Base-by-base conservation (phyloP, 2,888 invertebrate species). In the Cenopis cana region DNA sequence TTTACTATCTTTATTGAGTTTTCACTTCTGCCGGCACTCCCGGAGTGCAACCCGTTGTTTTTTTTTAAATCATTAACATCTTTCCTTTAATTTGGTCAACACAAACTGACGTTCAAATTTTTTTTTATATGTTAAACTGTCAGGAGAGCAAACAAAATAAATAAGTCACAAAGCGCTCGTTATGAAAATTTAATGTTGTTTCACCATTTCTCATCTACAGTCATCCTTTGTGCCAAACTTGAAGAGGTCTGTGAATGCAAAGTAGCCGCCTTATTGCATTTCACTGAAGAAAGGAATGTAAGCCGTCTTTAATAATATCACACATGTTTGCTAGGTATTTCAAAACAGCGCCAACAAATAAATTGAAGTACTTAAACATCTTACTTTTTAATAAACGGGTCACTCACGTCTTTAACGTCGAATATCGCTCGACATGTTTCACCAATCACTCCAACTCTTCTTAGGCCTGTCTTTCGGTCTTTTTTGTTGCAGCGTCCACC, bases 171-270 rank as follows among this genome's bases (percentile, higher is more conserved):
- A 71, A 46, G 41, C 38, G 54, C 52, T 61, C 67, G 67, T 71
- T 71, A 71, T 71, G 71, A 67, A 71, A 71, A 67, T 71, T 67
- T 67, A 55, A 66, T 66, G 71, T 71, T 67, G 54, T 66, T 54
- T 46, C 11, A 38, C 60, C 36, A 67, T 71, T 71, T 71, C 50
- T 67, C 66, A 71, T 61, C 66, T 60, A 36, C n/a, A 56, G 55
- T 71, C 71, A 55, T 67, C 55, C 61, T 66, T 66, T 71, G 71
- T 67, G 67, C 67, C 67, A 50, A 71, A 71, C 66, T 66, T 56
- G 71, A 71, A 67, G 67, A 67, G 66, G 56, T 67, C 66, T 60
- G 49, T 71, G 71, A 71, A 71, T 71, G 71, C 60, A 71, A 71
- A 71, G 61, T 70, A 66, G 66, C 50, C 38, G 55, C 52, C 56